phyloP scores from a whole-genome alignment of 1,140 invertebrate genomes.

The Octopus sinensis region DNA sequence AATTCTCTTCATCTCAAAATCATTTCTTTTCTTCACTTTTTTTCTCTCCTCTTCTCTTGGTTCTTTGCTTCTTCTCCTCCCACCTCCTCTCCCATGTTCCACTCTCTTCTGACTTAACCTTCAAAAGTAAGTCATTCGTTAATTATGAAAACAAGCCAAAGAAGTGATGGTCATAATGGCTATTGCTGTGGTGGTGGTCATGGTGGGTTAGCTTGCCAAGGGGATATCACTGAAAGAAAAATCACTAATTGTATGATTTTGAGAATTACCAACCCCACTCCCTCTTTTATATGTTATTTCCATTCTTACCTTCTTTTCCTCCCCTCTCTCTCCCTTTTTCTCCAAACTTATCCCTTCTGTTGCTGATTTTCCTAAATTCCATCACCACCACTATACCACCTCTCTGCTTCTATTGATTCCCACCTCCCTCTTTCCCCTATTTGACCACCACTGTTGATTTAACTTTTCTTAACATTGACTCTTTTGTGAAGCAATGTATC shows the following conservation, averaged over 20 bases:
- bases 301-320: neutral
- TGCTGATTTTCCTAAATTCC: neutral
- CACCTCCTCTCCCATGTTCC: neutral
- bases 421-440: neutral
- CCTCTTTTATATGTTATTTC: neutral
- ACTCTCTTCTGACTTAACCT: no score
- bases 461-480: neutral
- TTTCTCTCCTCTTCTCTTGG: neutral
- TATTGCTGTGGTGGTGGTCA: no score
- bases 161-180: no score
- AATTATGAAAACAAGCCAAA: no score
- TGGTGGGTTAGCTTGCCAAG: no score
- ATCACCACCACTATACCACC: neutral
- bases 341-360: neutral
- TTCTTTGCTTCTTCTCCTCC: neutral
- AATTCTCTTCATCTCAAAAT: neutral
- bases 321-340: neutral
- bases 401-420: neutral
- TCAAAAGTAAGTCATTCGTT: no score
- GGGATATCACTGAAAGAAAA: no score
- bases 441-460: neutral
- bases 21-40: neutral
- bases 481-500: no score
- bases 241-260: no score
- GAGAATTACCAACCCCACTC: neutral